phyloP scores from a whole-genome alignment of 2,113 vertebrate species.

The Stigmatopora nigra region DNA sequence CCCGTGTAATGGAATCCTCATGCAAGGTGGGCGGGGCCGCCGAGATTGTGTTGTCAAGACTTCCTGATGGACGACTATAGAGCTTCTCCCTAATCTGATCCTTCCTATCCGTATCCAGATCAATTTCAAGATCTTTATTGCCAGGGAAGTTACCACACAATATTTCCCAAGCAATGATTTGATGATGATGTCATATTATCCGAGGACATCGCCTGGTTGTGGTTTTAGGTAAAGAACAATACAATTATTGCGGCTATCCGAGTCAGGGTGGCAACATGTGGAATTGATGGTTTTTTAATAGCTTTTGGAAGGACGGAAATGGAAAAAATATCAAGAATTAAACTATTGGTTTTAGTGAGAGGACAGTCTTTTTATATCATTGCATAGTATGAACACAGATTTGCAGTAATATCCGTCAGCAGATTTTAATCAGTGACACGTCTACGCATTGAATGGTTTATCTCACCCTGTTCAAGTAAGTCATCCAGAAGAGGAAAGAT shows the following conservation, averaged over 20 bases:
- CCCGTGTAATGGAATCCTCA: slow-evolving; percentile 61
- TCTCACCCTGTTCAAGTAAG: slow-evolving; percentile 43
- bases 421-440: slow-evolving; percentile 47
- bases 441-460: slow-evolving; percentile 43
- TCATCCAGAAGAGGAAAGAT: slow-evolving; percentile 36
- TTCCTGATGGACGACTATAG: slow-evolving; percentile 51
- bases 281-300: too few species aligned
- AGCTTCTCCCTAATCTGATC: slow-evolving; percentile 24
- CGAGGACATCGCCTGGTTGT: background rate
- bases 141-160: slow-evolving; percentile 32
- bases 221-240: background rate
- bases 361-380: background rate
- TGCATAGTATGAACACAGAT: slow-evolving; percentile 14
- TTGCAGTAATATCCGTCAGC: slow-evolving; percentile 14
- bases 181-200: background rate
- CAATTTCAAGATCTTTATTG: slow-evolving; percentile 27
- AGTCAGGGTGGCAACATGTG: too few species aligned
- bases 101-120: background rate
- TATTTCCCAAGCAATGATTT: slow-evolving; percentile 20
- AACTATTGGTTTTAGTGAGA: background rate
- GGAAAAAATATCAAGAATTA: too few species aligned
- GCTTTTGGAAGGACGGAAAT: too few species aligned
- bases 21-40: slow-evolving; percentile 34
- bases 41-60: slow-evolving; percentile 59
- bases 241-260: background rate